A percentile compares a stretch with the other conserved stretches of the same genome.
Evolutionary conservation across 2,113 vertebrate genomes (phyloP).

Genomic region (Gadus chalcogrammus): DNA sequence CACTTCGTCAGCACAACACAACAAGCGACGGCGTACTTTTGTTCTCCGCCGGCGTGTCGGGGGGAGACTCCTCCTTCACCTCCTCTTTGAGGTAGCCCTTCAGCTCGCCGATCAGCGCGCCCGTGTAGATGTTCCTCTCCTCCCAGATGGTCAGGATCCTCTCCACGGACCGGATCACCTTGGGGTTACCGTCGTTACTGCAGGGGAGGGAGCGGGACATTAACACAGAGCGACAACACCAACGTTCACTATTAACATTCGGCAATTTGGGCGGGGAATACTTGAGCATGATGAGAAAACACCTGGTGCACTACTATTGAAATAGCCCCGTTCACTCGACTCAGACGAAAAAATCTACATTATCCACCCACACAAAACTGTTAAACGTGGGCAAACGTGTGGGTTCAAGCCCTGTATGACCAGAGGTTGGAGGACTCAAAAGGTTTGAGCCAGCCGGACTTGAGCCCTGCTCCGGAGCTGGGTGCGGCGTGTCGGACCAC

Average conservation of each 20-base stretch:
- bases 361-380: too few relatives aligned
- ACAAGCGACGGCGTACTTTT: conserved; percentile 48
- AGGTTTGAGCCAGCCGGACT: too few relatives aligned
- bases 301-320: too few relatives aligned
- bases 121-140: conserved; percentile 89
- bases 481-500: conserved; percentile 39
- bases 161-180: conserved; percentile 85
- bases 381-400: too few relatives aligned
- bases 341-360: too few relatives aligned
- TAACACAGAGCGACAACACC: neutral
- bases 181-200: conserved; percentile 77
- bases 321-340: too few relatives aligned
- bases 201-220: neutral
- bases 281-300: too few relatives aligned
- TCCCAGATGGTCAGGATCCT: conserved; percentile 97
- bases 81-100: conserved; percentile 71
- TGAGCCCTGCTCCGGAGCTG: neutral
- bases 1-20: neutral
- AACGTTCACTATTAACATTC: neutral
- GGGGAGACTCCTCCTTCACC: conserved; percentile 68
- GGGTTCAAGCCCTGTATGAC: too few relatives aligned
- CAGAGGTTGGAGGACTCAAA: too few relatives aligned
- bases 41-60: conserved; percentile 58
- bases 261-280: too few relatives aligned
- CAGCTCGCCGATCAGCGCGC: conserved; percentile 82